Evolutionary conservation across 2,888 invertebrate species (phyloP).

Genomic region (Drosophila mimica): DNA sequence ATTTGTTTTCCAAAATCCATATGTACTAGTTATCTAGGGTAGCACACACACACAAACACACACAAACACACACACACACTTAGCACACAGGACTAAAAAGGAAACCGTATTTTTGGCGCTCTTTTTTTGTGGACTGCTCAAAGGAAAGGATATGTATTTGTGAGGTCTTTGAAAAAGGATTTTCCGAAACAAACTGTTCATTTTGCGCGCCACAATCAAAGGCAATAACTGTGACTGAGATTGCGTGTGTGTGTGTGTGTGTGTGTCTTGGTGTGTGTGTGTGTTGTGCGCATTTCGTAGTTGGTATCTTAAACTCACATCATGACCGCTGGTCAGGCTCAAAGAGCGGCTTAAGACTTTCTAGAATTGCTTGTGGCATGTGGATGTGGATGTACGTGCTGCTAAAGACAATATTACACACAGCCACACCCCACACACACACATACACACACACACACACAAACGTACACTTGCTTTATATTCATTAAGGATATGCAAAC

Average conservation of each 20-base stretch:
- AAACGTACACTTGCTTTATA: constrained; percentile 54
- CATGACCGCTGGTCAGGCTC: constrained; percentile 43
- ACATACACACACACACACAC: constrained; percentile 13
- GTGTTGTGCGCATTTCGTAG: constrained; percentile 71
- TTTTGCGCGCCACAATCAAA: constrained; percentile 55
- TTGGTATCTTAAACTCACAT: constrained; percentile 66
- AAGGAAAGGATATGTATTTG: constrained; percentile 67
- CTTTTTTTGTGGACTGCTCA: constrained; percentile 27
- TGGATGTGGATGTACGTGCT: constrained; percentile 41
- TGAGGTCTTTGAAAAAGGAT: constrained; percentile 66
- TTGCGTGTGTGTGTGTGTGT: constrained; percentile 15
- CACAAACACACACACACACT: not conserved
- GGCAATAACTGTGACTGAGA: constrained; percentile 53
- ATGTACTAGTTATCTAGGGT: constrained; percentile 61
- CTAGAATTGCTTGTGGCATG: constrained; percentile 64
- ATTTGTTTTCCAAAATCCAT: constrained; percentile 37
- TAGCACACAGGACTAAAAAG: constrained; percentile 26
- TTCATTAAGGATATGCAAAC: constrained; percentile 68
- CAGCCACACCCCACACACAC: constrained; percentile 40
- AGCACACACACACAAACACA: constrained; percentile 20
- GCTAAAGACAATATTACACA: constrained; percentile 68
- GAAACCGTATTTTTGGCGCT: constrained; percentile 68
- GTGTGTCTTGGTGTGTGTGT: constrained; percentile 18
- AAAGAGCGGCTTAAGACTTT: constrained; percentile 66
- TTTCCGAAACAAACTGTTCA: constrained; percentile 58